A percentile compares a stretch with the other conserved stretches of the same genome.
phyloP scores from a whole-genome alignment of 2,113 vertebrate genomes.

The Pseudorhombus dupliciocellatus region DNA sequence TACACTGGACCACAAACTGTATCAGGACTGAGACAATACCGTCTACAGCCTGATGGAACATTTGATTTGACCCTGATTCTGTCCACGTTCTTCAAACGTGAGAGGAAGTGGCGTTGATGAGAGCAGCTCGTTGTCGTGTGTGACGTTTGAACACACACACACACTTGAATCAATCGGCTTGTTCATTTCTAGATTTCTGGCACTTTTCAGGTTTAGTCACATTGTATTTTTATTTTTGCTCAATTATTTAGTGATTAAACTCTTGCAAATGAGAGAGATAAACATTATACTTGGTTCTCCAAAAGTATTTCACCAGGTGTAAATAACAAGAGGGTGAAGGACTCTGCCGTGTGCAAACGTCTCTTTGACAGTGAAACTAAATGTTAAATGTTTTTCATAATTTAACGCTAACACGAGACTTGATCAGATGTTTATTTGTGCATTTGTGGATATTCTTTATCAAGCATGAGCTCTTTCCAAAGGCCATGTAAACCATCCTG shows the following conservation, averaged over 20 bases:
- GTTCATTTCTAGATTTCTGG: constrained; percentile 21
- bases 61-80: background rate
- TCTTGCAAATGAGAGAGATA: background rate
- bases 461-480: no score
- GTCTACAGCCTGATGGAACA: background rate
- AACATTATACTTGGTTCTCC: background rate
- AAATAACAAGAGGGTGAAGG: background rate
- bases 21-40: background rate
- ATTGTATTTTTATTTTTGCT: background rate
- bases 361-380: background rate
- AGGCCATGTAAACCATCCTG: no score
- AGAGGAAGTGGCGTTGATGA: constrained; percentile 34
- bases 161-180: constrained; percentile 24
- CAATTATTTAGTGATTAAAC: background rate
- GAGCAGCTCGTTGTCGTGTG: constrained; percentile 61
- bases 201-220: background rate
- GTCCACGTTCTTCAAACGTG: background rate
- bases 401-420: background rate
- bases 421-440: background rate
- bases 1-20: constrained; percentile 4
- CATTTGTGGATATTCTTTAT: background rate
- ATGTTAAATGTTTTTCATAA: background rate
- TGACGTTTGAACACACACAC: constrained; percentile 48
- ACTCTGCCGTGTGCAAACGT: background rate
- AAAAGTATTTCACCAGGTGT: background rate